Base-by-base conservation (phyloP, 2,797 vertebrate species). In the Eulemur coronatus region DNA sequence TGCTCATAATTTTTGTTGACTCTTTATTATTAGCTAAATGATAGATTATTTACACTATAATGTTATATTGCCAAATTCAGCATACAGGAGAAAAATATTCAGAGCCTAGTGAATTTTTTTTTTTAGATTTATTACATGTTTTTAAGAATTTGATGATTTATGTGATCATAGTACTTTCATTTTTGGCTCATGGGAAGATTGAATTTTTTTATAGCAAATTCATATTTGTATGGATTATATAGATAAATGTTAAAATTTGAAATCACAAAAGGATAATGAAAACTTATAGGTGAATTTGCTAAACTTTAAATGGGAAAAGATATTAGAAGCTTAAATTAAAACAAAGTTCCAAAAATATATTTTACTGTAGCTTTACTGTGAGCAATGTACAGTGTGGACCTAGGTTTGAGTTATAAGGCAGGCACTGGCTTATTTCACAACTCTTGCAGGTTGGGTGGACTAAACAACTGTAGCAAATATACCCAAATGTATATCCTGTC, bases 81-180 rank as follows among this genome's bases (percentile, higher is more conserved):
- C 24, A 52, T 24, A 43, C 5, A 73, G 57, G 13, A 91, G 13
- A 72, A 61, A 89, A 46, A 41, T 87, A 84, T 81, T 84, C 76
- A 69, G 22, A 22, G 4, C 13, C 13, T 93, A 15, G 7, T 55
- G 5, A 52, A 57, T 46, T 76, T 38, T 63, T 65, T 84, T 33
- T 61, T 35, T 69, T 18, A 63, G 13, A 81, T 72, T 78, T 73
- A 85, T 69, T 67, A 22, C 2, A 41, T 91, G 6, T 33, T 96
- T 96, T 80, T 43, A 78, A 79, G 95, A 75, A 17, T 38, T 57
- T 22, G 55, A 50, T 95, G 88, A 76, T 94, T 80, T 96, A 50
- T 80, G 11, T 86, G 57, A 89, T 17, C 18, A n/a, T 26, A 38
- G 18, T 28, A 73, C n/a, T 96, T 96, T 92, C 50, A 52, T 3